phyloP scores from a whole-genome alignment of 2,888 invertebrate species.

The Eupsilia transversa region DNA sequence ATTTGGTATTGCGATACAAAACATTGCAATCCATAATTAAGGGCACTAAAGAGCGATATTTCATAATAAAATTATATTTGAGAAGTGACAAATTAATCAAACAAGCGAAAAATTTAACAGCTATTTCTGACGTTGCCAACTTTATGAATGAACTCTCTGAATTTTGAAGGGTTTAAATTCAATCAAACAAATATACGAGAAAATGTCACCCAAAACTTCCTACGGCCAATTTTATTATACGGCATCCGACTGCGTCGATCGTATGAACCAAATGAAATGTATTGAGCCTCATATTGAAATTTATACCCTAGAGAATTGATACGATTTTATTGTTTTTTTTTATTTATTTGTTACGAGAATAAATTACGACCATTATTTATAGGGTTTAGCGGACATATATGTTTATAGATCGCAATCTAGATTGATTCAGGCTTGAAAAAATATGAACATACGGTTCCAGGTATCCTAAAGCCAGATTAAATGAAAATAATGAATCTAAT shows the following conservation, averaged over 20 bases:
- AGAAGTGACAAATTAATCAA: no score
- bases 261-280: constrained; percentile 39
- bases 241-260: constrained; percentile 18
- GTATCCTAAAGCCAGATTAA: neutral
- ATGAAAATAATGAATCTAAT: neutral
- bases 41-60: no score
- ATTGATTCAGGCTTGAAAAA: neutral
- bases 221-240: constrained; percentile 39
- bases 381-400: constrained; percentile 23
- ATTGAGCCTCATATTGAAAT: constrained; percentile 56
- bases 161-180: no score
- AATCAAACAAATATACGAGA: constrained; percentile 11
- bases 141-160: neutral
- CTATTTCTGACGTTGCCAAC: neutral
- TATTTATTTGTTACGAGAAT: constrained; percentile 47
- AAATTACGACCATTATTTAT: constrained; percentile 48
- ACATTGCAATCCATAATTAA: no score
- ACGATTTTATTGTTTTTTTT: constrained; percentile 56
- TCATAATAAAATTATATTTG: no score
- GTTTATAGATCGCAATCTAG: constrained; percentile 11
- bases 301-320: constrained; percentile 44
- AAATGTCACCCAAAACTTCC: constrained; percentile 4
- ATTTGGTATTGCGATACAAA: no score
- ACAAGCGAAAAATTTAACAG: neutral
- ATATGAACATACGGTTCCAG: neutral